These are phyloP conservation scores for Columba livia DNA, from an alignment of 2,113 vertebrate species.

Conservation along the genomic window DNA sequence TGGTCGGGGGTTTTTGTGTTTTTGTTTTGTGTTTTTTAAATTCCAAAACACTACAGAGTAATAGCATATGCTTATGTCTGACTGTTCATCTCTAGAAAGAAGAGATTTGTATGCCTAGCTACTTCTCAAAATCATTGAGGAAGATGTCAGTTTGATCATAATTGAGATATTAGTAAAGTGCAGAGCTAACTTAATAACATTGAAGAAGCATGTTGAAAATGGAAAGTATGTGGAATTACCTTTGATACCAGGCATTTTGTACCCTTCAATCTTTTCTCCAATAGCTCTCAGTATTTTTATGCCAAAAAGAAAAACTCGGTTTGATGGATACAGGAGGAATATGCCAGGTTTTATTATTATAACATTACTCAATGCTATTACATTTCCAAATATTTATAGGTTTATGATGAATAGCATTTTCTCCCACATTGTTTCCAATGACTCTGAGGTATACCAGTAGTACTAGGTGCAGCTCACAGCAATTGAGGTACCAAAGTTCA, in stretches of 20 bases:
- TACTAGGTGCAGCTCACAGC: neutral
- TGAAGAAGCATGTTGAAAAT: neutral
- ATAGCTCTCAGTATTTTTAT: neutral
- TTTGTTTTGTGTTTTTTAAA: neutral
- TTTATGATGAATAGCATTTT: neutral
- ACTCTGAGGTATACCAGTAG: neutral
- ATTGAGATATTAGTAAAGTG: neutral
- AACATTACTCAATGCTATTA: neutral
- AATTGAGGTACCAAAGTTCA: neutral
- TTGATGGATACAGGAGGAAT: neutral
- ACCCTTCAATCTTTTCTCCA: neutral
- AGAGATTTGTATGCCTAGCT: neutral
- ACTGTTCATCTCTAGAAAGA: neutral
- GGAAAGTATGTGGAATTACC: neutral
- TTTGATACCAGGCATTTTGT: neutral
- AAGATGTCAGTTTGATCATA: neutral
- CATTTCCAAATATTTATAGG: neutral
- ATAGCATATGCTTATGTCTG: neutral
- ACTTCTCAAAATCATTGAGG: neutral
- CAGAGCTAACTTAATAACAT: neutral
- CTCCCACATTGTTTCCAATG: neutral
- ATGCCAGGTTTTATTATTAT: neutral
- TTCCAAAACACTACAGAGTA: neutral
- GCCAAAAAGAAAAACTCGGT: neutral
- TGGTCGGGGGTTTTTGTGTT: too few relatives aligned